Evolutionary conservation across 2,888 invertebrate species (phyloP).

Genomic region (Noctua janthina): DNA sequence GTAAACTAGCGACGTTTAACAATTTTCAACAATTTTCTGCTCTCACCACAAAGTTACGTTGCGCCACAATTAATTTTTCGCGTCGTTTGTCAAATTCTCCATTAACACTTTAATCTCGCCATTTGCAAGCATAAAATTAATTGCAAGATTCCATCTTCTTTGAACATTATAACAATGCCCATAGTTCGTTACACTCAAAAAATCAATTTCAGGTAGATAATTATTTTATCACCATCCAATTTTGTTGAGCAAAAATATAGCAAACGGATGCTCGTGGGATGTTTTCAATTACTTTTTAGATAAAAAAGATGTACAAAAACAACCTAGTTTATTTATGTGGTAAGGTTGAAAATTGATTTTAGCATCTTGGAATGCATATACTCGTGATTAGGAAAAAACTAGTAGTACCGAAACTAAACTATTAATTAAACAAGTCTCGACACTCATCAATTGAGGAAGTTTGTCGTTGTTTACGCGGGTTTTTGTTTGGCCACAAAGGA

Average conservation of each 20-base stretch:
- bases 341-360: slow-evolving; percentile 37
- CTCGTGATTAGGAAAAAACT: slow-evolving; percentile 33
- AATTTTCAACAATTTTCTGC: not conserved
- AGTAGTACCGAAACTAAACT: slow-evolving; percentile 11
- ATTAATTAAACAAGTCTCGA: slow-evolving; percentile 29
- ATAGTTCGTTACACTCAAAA: slow-evolving; percentile 56
- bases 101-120: slow-evolving; percentile 44
- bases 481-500: not conserved
- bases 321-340: slow-evolving; percentile 13
- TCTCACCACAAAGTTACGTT: slow-evolving; percentile 11
- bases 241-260: slow-evolving; percentile 43
- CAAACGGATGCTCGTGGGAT: slow-evolving; percentile 29
- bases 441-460: slow-evolving; percentile 29
- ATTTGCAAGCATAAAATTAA: slow-evolving; percentile 54
- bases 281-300: slow-evolving; percentile 55
- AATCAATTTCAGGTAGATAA: slow-evolving; percentile 57
- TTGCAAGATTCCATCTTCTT: slow-evolving; percentile 46
- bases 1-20: not conserved
- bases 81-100: slow-evolving; percentile 34
- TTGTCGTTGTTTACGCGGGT: slow-evolving; percentile 1
- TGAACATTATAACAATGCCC: slow-evolving; percentile 49
- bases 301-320: slow-evolving; percentile 50
- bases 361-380: slow-evolving; percentile 1
- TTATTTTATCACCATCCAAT: slow-evolving; percentile 50
- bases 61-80: slow-evolving; percentile 22